Percentiles rank a stretch among this genome's conserved stretches.
Evolutionary conservation across 2,888 invertebrate species (phyloP).

Genomic region (Lochmaea crataegi): DNA sequence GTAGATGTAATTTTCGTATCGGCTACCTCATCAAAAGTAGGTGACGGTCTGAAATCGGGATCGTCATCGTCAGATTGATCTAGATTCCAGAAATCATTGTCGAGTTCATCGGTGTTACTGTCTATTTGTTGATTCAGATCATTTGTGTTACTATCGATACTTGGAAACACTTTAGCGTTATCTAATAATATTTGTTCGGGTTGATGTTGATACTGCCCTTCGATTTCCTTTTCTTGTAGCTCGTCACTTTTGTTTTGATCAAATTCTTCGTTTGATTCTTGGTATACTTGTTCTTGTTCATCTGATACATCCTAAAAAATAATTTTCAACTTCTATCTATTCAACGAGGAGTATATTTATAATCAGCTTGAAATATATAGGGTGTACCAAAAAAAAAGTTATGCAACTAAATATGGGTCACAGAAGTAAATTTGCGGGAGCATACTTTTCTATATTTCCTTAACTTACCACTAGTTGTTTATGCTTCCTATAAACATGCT

Average conservation of each 20-base stretch:
- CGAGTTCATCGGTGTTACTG: not conserved
- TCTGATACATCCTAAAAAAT: conserved; percentile 1
- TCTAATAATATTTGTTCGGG: not conserved
- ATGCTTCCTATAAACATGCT: conserved; percentile 18
- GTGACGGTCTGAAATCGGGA: conserved; percentile 25
- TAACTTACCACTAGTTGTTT: conserved; percentile 1
- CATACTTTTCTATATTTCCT: not conserved
- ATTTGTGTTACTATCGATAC: not conserved
- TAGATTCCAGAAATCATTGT: conserved; percentile 24
- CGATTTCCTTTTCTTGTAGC: not conserved
- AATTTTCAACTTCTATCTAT: not conserved
- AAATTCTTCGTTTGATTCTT: not conserved
- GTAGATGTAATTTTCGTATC: conserved; percentile 7
- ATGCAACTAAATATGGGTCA: too few relatives aligned
- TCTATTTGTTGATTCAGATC: conserved; percentile 17
- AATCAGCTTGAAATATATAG: too few relatives aligned
- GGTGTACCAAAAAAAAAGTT: too few relatives aligned
- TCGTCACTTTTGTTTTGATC: conserved; percentile 2
- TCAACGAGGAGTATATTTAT: too few relatives aligned
- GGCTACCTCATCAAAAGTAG: conserved; percentile 18
- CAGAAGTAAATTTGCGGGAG: not conserved
- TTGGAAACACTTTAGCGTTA: conserved; percentile 11
- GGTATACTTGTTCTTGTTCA: not conserved
- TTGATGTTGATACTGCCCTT: not conserved
- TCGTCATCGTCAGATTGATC: conserved; percentile 1